Evolutionary conservation across 2,113 vertebrate species (phyloP), one percentile per base, ranked within the genome.

Genomic region (Opisthocomus hoazin): DNA sequence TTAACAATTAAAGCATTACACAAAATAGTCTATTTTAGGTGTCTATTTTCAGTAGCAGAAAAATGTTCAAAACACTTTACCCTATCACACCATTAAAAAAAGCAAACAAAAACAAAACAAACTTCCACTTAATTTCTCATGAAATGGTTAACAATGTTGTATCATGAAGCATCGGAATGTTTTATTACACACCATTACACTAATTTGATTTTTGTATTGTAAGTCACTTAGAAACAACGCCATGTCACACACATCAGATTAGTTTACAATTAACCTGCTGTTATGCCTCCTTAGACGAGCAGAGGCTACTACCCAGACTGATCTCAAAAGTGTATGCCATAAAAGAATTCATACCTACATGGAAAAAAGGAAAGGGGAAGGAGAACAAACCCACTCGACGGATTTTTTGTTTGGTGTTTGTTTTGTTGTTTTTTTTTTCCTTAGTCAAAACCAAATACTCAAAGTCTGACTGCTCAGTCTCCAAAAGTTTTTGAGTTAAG

Each of bases 301-400:
- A 79, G 34, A 74, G 16, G 18, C 34, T 76, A 63, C 60, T 27
- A 50, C 16, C 27, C 22, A 83, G 53, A 73, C 26, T 6, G 1
- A 89, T 50, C 39, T 69, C 53, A 74, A 54, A 76, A 70, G 27
- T 4, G 1, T 26, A 46, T 4, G 26, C 77, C 2, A 8, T n/a
- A 24, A 4, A 73, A 84, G 41, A 75, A 76, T 50, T 51, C 7
- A 4, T 2, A 58, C 4, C 7, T 34, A 23, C 3, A 50, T 15
- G 11, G 7, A 46, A 32, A 45, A 58, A 21, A 61, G 7, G 5
- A 5, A 27, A 50, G 6, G 2, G 30, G 7, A 37, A 60, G 4
- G 15, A 51, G 10, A 74, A 83, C 5, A 84, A 61, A 51, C 7
- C 2, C 18, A 54, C 2, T 3, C 2, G 3, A n/a, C 0, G 69